These are phyloP conservation scores for Erythrolamprus reginae DNA, from an alignment of 2,113 vertebrate species.

Conservation along the genomic window DNA sequence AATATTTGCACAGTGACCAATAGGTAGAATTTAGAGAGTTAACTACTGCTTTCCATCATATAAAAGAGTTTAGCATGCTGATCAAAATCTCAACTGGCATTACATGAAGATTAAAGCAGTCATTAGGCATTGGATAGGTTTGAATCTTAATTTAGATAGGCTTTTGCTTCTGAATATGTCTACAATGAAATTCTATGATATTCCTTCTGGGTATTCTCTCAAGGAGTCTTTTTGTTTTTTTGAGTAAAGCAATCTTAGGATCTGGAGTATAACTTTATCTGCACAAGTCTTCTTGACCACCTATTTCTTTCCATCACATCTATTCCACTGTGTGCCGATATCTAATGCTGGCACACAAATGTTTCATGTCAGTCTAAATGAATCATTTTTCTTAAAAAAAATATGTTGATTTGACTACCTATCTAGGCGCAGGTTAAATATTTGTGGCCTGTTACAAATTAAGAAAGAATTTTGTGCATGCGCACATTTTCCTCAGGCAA, in stretches of 20 bases:
- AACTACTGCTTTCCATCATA: background rate
- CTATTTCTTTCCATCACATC: background rate
- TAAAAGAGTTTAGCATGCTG: background rate
- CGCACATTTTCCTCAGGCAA: background rate
- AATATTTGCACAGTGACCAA: background rate
- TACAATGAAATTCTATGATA: background rate
- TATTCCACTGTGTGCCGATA: background rate
- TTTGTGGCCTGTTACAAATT: background rate
- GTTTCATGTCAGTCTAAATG: background rate
- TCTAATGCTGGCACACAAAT: background rate
- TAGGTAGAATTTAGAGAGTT: background rate
- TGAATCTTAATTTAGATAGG: background rate
- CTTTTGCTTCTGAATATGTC: background rate
- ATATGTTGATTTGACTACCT: background rate
- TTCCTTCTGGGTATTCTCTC: background rate
- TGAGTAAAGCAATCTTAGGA: background rate
- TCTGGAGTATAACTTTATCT: conserved; percentile 10
- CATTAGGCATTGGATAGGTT: conserved; percentile 1
- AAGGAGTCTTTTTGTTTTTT: background rate
- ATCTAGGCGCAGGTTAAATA: background rate
- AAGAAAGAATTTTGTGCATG: background rate
- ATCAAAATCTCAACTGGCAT: background rate
- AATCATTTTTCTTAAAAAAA: background rate
- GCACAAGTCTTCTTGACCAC: background rate
- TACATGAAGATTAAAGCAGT: background rate